Percentiles rank a stretch among this genome's conserved stretches.
phyloP scores from a whole-genome alignment of 2,888 invertebrate species.

The Pycnomerus fuliginosus region DNA sequence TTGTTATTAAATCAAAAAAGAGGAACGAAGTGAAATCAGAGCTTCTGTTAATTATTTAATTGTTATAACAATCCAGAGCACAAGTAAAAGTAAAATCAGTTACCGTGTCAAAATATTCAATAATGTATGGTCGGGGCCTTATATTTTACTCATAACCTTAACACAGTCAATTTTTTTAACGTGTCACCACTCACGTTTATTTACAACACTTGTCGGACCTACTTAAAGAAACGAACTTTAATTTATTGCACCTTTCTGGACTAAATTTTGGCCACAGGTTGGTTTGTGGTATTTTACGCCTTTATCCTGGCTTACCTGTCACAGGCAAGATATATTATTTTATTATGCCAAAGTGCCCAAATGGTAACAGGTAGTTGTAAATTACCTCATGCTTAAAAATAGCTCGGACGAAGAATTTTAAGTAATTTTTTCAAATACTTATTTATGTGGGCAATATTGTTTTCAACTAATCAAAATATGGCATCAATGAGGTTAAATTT shows the following conservation, averaged over 20 bases:
- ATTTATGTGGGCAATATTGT: too few species aligned
- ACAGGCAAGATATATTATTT: slow-evolving; percentile 1
- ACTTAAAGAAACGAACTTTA: not conserved
- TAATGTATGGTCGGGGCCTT: slow-evolving; percentile 16
- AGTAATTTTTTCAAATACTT: too few species aligned
- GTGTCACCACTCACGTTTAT: not conserved
- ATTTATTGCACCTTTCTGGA: not conserved
- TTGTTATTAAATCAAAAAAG: slow-evolving; percentile 30
- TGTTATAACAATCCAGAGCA: slow-evolving; percentile 50
- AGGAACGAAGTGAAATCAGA: slow-evolving; percentile 46
- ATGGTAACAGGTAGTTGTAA: slow-evolving; percentile 10
- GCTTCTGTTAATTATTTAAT: slow-evolving; percentile 51
- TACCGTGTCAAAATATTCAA: slow-evolving; percentile 36
- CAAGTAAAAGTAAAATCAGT: slow-evolving; percentile 50
- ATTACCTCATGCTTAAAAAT: slow-evolving; percentile 6
- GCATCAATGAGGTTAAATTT: too few species aligned
- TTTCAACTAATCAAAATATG: too few species aligned
- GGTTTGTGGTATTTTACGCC: slow-evolving; percentile 2
- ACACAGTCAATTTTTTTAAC: slow-evolving; percentile 2
- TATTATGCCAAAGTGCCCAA: slow-evolving; percentile 10
- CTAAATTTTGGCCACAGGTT: slow-evolving; percentile 13
- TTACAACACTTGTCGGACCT: not conserved
- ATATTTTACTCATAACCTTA: slow-evolving; percentile 7
- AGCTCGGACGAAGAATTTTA: too few species aligned
- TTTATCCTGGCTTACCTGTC: slow-evolving; percentile 5